phyloP scores from a whole-genome alignment of 1,140 invertebrate genomes.

The Lepidurus couesii region DNA sequence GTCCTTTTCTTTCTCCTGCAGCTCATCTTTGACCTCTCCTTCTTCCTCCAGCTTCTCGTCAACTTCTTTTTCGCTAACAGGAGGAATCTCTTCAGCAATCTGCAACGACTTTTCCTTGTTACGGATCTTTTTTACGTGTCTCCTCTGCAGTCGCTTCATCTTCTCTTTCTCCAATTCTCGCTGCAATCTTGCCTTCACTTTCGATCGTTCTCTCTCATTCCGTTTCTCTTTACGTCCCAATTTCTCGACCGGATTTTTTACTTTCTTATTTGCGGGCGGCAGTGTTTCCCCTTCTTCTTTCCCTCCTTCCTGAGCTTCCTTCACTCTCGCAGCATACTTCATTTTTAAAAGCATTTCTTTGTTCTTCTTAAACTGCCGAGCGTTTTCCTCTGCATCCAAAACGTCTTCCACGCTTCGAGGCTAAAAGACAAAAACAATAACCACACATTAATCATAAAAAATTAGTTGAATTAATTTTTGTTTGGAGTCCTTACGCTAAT shows the following conservation, averaged over 20 bases:
- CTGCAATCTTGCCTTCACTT: conserved; percentile 29
- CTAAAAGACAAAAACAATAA: neutral
- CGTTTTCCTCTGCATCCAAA: conserved; percentile 6
- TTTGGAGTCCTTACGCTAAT: conserved; percentile 23
- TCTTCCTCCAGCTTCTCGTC: neutral
- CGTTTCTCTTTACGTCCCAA: conserved; percentile 9
- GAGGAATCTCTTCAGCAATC: neutral
- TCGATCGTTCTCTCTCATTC: neutral
- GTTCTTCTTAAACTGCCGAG: conserved; percentile 10
- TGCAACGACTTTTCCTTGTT: neutral
- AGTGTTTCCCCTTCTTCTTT: conserved; percentile 56
- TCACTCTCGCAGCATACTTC: conserved; percentile 48
- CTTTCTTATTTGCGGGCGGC: conserved; percentile 3
- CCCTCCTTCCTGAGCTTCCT: conserved; percentile 58
- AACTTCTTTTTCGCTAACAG: neutral
- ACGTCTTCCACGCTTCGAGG: conserved; percentile 29
- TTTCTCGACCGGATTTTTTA: neutral
- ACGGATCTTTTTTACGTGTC: neutral
- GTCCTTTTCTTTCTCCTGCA: neutral
- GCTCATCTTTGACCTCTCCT: neutral
- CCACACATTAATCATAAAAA: neutral
- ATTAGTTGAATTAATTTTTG: neutral
- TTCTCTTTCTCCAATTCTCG: conserved; percentile 25
- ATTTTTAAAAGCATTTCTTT: neutral
- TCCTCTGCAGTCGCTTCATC: neutral